phyloP scores from a whole-genome alignment of 2,113 vertebrate species.

The Phylloscopus trochilus region DNA sequence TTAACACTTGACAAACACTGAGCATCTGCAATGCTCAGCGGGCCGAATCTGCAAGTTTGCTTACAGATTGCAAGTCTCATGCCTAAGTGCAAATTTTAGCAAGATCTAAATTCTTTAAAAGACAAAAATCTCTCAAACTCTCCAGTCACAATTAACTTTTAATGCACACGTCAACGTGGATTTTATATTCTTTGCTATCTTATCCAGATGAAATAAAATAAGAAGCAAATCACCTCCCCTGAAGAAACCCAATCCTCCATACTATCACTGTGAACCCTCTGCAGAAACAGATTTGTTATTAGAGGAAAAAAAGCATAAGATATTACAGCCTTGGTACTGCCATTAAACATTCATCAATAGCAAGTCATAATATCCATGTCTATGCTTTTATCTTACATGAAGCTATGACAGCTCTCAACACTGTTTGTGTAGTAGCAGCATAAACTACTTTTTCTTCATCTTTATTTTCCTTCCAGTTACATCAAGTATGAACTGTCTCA shows the following conservation, averaged over 20 bases:
- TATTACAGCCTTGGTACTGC: not conserved
- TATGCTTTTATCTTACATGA: not conserved
- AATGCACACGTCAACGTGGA: accelerated
- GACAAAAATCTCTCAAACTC: not conserved
- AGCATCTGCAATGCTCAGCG: not conserved
- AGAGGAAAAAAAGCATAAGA: not conserved
- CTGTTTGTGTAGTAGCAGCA: not conserved
- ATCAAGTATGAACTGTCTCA: not conserved
- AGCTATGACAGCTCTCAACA: not conserved
- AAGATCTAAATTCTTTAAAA: not conserved
- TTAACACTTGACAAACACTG: not conserved
- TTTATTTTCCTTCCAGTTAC: not conserved
- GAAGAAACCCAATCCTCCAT: accelerated
- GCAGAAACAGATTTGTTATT: not conserved
- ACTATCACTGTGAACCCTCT: not conserved
- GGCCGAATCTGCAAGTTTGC: not conserved
- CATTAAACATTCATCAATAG: not conserved
- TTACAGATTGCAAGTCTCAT: not conserved
- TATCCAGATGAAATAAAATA: not conserved
- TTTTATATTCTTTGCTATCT: not conserved
- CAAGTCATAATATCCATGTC: not conserved
- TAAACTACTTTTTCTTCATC: not conserved
- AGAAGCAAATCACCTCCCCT: not conserved
- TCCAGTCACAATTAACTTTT: not conserved
- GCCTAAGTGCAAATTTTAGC: not conserved